Conservation (phyloP, 2,113 vertebrate species). For the Aleadryas rufinucha region DNA sequence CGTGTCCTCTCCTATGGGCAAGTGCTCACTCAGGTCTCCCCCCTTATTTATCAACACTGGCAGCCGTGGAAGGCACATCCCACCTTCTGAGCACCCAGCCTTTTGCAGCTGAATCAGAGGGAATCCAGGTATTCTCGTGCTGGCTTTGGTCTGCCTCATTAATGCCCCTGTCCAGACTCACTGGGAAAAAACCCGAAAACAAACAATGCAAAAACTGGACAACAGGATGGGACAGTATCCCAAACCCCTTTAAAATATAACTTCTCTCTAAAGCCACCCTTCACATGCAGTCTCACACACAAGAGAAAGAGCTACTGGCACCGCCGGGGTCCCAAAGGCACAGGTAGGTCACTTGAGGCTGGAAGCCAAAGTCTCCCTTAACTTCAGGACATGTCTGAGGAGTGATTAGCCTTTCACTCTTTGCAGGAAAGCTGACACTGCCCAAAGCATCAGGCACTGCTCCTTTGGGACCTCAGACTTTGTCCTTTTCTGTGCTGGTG, state of each 20-base stretch:
- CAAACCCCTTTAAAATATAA: not conserved
- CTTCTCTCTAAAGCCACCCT: not conserved
- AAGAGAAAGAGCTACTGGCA: not conserved
- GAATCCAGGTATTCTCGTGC: not conserved
- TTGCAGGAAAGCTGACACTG: not conserved
- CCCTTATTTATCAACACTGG: not conserved
- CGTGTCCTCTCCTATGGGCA: fast-evolving
- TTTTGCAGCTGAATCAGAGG: not conserved
- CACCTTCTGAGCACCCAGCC: not conserved
- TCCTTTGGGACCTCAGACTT: not conserved
- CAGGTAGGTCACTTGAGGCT: not conserved
- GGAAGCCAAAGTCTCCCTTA: not conserved
- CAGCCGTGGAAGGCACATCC: not conserved
- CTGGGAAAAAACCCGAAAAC: fast-evolving
- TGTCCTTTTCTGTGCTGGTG: not conserved
- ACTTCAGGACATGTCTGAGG: not conserved
- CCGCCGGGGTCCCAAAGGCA: not conserved
- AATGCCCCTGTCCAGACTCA: not conserved
- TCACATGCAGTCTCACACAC: not conserved
- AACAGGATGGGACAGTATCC: not conserved
- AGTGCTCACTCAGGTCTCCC: not conserved
- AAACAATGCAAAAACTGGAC: not conserved
- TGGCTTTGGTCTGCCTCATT: not conserved
- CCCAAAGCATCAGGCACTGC: not conserved
- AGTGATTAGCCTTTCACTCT: not conserved